Conservation (phyloP, 2,113 vertebrate genomes). For the Neodontobutis hainanensis region DNA sequence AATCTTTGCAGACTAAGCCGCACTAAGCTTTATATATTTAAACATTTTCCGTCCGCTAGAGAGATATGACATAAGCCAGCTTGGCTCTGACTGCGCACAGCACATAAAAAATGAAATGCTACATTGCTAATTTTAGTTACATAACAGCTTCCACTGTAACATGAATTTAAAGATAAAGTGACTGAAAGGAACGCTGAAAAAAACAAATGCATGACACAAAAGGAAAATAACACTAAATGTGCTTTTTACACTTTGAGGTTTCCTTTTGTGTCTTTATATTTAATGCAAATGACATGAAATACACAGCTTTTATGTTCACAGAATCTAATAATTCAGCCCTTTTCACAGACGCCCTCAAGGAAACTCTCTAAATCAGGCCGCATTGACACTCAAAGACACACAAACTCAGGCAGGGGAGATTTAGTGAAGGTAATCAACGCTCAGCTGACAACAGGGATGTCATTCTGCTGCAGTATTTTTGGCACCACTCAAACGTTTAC, state of each 20-base stretch:
- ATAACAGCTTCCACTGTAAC: slow-evolving; percentile 48
- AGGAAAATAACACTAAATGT: neutral
- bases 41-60: slow-evolving; percentile 26
- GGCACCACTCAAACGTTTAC: slow-evolving; percentile 26
- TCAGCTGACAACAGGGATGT: slow-evolving; percentile 36
- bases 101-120: slow-evolving; percentile 61
- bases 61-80: slow-evolving; percentile 45
- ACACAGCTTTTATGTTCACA: slow-evolving; percentile 25
- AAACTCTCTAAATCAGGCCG: slow-evolving; percentile 35
- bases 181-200: slow-evolving; percentile 34
- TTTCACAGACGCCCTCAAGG: slow-evolving; percentile 32
- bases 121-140: slow-evolving; percentile 61
- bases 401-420: slow-evolving; percentile 21
- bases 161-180: slow-evolving; percentile 41
- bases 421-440: slow-evolving; percentile 50
- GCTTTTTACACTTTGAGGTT: slow-evolving; percentile 11
- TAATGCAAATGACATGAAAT: slow-evolving; percentile 10
- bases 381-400: slow-evolving; percentile 32
- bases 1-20: slow-evolving; percentile 12
- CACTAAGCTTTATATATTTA: slow-evolving; percentile 19
- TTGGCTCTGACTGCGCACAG: slow-evolving; percentile 40
- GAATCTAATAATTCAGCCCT: slow-evolving; percentile 5
- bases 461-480: slow-evolving; percentile 47
- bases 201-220: slow-evolving; percentile 17
- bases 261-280: neutral